Evolutionary conservation across 2,888 invertebrate genomes (phyloP).

Genomic region (Sinohyriopsis cumingii): DNA sequence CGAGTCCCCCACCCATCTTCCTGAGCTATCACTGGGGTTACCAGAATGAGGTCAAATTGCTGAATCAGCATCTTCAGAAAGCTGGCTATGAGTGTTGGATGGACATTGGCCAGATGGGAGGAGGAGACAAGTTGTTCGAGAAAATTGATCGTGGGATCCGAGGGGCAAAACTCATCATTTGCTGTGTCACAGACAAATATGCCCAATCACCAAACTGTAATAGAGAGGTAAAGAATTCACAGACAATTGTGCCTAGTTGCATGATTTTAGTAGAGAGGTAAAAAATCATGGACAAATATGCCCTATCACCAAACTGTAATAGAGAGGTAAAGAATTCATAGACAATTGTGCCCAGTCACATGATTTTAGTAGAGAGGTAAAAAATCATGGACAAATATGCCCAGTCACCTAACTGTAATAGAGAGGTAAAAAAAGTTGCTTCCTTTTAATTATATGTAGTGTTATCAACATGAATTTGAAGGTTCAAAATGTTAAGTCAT

Average conservation of each 20-base stretch:
- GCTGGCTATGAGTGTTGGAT: slow-evolving; percentile 69
- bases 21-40: slow-evolving; percentile 68
- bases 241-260: too few relatives aligned
- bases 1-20: slow-evolving; percentile 24
- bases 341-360: too few relatives aligned
- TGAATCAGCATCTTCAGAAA: slow-evolving; percentile 64
- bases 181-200: slow-evolving; percentile 58
- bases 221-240: slow-evolving; percentile 56
- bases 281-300: too few relatives aligned
- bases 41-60: slow-evolving; percentile 65
- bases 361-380: too few relatives aligned
- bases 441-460: too few relatives aligned
- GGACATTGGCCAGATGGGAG: slow-evolving; percentile 71
- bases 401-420: too few relatives aligned
- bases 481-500: too few relatives aligned
- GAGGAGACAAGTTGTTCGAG: slow-evolving; percentile 68
- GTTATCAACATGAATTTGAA: too few relatives aligned
- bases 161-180: slow-evolving; percentile 54
- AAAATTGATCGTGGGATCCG: slow-evolving; percentile 67
- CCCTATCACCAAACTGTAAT: too few relatives aligned
- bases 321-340: slow-evolving; percentile 64
- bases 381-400: too few relatives aligned
- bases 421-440: too few relatives aligned
- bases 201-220: slow-evolving; percentile 69
- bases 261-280: too few relatives aligned